A percentile compares a stretch with the other conserved stretches of the same genome.
These are phyloP conservation scores for Athene cunicularia DNA, from an alignment of 2,113 vertebrate species.

Conservation along the genomic window DNA sequence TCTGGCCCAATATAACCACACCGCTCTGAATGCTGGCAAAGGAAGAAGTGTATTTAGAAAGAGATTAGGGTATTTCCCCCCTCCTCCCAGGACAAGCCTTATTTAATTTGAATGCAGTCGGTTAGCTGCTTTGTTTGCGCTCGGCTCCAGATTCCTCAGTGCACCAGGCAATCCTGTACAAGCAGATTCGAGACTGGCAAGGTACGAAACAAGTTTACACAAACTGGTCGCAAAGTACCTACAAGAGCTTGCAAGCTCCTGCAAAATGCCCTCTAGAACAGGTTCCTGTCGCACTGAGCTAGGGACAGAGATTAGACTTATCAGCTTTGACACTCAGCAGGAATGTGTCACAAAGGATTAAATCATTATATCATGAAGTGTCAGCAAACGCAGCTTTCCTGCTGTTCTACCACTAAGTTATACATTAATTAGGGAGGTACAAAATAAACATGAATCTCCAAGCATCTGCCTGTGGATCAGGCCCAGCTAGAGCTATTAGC, in stretches of 20 bases:
- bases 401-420: constrained; percentile 53
- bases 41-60: constrained; percentile 18
- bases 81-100: background rate
- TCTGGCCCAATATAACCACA: constrained; percentile 5
- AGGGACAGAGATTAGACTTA: constrained; percentile 55
- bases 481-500: background rate
- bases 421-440: constrained; percentile 24
- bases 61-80: background rate
- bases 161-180: background rate
- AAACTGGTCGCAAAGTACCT: background rate
- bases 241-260: background rate
- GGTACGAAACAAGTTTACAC: background rate
- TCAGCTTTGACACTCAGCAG: constrained; percentile 61
- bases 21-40: constrained; percentile 11
- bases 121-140: background rate
- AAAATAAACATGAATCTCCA: constrained; percentile 23
- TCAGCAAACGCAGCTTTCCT: constrained; percentile 36
- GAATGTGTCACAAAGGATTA: constrained; percentile 36
- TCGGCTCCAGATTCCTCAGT: background rate
- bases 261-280: background rate
- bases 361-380: constrained; percentile 37
- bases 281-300: background rate
- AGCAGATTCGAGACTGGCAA: background rate
- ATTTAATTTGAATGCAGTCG: constrained; percentile 17
- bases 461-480: background rate